phyloP scores from a whole-genome alignment of 2,888 invertebrate species.

The Melinaea menophilus region DNA sequence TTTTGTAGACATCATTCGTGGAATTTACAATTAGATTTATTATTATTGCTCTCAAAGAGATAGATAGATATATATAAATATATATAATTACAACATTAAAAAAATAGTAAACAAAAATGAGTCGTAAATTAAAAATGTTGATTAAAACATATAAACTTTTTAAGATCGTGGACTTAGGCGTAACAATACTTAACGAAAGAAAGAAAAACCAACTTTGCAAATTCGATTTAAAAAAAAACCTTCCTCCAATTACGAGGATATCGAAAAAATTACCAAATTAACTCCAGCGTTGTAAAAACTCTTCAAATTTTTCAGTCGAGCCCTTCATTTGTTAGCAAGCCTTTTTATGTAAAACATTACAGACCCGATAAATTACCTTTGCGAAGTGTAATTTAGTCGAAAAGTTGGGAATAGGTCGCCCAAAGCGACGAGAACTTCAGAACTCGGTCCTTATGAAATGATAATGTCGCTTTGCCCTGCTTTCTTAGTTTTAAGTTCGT shows the following conservation, averaged over 20 bases:
- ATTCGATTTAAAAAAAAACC: conserved; percentile 17
- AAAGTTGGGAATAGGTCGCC: conserved; percentile 25
- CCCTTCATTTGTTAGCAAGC: conserved; percentile 19
- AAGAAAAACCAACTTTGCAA: conserved; percentile 15
- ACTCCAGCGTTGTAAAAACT: conserved; percentile 18
- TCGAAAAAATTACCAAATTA: conserved; percentile 30
- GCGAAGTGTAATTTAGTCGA: conserved; percentile 38
- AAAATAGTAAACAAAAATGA: too few relatives aligned
- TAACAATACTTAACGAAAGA: neutral
- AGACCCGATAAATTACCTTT: conserved; percentile 57
- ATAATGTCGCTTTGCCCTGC: conserved; percentile 17
- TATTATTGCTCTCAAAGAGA: too few relatives aligned
- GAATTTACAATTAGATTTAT: too few relatives aligned
- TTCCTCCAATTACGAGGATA: conserved; percentile 28
- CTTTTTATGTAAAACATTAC: conserved; percentile 27
- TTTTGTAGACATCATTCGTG: too few relatives aligned
- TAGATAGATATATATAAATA: too few relatives aligned
- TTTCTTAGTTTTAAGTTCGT: conserved; percentile 9
- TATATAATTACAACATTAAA: too few relatives aligned
- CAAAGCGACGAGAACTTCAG: conserved; percentile 20
- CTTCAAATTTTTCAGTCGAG: conserved; percentile 15
- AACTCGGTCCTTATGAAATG: conserved; percentile 24
- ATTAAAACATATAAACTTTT: neutral
- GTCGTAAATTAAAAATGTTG: too few relatives aligned
- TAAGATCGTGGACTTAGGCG: neutral